phyloP scores from a whole-genome alignment of 1,140 invertebrate species.

The Drosophila triauraria region DNA sequence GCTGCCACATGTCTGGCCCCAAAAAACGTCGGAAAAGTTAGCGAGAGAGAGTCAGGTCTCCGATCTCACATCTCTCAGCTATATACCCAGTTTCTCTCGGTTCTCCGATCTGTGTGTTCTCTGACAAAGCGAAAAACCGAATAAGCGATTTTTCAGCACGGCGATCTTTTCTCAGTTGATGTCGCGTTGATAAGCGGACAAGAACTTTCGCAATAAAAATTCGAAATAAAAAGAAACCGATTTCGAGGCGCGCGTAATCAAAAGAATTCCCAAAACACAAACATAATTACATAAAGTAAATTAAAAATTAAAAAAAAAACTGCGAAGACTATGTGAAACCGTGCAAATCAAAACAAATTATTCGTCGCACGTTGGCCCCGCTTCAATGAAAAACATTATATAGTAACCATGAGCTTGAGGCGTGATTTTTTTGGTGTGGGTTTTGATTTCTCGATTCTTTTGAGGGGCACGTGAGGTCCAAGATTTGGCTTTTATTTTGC shows the following conservation, averaged over 20 bases:
- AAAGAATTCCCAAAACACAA: conserved; percentile 28
- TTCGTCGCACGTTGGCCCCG: conserved; percentile 45
- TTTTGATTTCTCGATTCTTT: conserved; percentile 22
- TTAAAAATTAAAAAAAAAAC: not conserved
- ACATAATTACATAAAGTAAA: conserved; percentile 23
- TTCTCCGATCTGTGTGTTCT: conserved; percentile 38
- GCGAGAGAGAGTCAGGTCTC: conserved; percentile 6
- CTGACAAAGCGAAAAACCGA: conserved; percentile 38
- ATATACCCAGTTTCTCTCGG: conserved; percentile 25
- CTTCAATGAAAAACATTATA: conserved; percentile 14
- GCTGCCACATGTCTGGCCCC: conserved; percentile 67
- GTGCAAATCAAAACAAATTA: conserved; percentile 58
- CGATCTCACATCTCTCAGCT: conserved; percentile 17
- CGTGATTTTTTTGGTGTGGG: conserved; percentile 40
- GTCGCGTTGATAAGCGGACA: conserved; percentile 66
- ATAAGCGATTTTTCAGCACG: conserved; percentile 44
- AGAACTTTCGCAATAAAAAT: conserved; percentile 36
- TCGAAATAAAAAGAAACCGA: not conserved
- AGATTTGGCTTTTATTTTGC: conserved; percentile 21
- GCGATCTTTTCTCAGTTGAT: conserved; percentile 65
- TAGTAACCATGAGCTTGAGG: conserved; percentile 47
- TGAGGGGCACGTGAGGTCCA: conserved; percentile 57
- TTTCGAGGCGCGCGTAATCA: conserved; percentile 33
- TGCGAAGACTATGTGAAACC: conserved; percentile 19
- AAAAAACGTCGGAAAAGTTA: conserved; percentile 19